Evolutionary conservation across 2,888 invertebrate genomes (phyloP), one percentile per base, ranked within the genome.

Genomic region (Acleris emargana): DNA sequence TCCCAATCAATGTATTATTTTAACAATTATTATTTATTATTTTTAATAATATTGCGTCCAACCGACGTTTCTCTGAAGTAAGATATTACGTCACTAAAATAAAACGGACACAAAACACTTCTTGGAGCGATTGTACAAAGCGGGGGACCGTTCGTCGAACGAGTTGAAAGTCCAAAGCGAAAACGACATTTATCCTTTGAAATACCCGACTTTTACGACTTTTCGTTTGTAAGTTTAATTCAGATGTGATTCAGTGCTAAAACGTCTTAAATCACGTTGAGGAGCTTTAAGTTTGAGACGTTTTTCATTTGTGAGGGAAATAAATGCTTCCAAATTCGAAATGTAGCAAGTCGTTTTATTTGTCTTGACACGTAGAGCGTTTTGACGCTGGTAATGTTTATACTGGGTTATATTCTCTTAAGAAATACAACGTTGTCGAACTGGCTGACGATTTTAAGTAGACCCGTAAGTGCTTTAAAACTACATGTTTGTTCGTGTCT

Each of bases 91-190:
- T 60, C 55, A 57, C 38, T 57, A 66, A 22, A 66, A 61, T 66
- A 61, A 57, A 66, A 67, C 60, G 73, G 73, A 72, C 72, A 71
- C 75, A 77, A 81, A 76, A 79, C 81, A 84, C 83, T 89, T 89
- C 80, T 87, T 81, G 72, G 78, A 78, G 78, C 84, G 82, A 86
- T 83, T 88, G 88, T 88, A 89, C 89, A 77, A 71, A 82, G 83
- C 82, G 81, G 79, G 87, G 88, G 89, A 88, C 87, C 85, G 87
- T 86, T 87, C 89, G 85, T 84, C 86, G 88, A 88, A 88, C 86
- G 88, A 87, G 80, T 78, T 79, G 68, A 64, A 69, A 71, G 68
- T 72, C 71, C 76, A 76, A 74, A 71, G 73, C 69, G 78, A 72
- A 79, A 88, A 87, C 75, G 88, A 77, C 83, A 73, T 84, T 87